Evolutionary conservation across 2,113 vertebrate species (phyloP).

Genomic region (Erythrocebus patas): DNA sequence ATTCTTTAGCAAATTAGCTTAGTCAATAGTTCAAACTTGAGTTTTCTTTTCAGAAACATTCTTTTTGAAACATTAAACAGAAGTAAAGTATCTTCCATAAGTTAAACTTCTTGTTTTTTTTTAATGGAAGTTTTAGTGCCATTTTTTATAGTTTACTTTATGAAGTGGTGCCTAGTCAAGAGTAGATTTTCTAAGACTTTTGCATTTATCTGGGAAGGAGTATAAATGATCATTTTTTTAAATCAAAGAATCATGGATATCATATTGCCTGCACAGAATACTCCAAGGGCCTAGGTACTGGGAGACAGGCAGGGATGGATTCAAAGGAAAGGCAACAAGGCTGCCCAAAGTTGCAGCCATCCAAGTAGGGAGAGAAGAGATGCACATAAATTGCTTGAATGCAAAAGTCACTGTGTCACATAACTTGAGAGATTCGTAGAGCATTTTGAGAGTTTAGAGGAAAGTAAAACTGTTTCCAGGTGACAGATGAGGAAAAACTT

Average conservation of each 20-base stretch:
- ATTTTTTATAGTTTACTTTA: background rate
- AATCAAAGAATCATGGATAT: background rate
- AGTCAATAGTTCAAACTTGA: background rate
- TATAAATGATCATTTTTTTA: background rate
- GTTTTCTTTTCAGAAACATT: background rate
- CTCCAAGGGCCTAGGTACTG: background rate
- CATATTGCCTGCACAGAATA: background rate
- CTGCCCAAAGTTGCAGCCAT: background rate
- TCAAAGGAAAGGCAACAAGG: rapidly evolving
- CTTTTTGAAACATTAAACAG: background rate
- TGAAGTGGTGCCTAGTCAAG: background rate
- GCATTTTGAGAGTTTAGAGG: background rate
- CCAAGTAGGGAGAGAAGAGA: background rate
- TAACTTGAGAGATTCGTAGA: background rate
- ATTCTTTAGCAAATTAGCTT: background rate
- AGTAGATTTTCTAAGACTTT: background rate
- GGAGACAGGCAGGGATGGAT: rapidly evolving
- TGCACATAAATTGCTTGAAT: background rate
- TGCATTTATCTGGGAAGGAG: background rate
- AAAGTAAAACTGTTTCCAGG: background rate
- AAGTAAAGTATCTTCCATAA: background rate
- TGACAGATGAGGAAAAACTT: background rate
- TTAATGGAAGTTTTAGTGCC: background rate
- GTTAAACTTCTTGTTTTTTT: background rate
- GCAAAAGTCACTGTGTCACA: background rate